Base-by-base conservation (phyloP, 2,113 vertebrate genomes). In the Oostethus manadensis region DNA sequence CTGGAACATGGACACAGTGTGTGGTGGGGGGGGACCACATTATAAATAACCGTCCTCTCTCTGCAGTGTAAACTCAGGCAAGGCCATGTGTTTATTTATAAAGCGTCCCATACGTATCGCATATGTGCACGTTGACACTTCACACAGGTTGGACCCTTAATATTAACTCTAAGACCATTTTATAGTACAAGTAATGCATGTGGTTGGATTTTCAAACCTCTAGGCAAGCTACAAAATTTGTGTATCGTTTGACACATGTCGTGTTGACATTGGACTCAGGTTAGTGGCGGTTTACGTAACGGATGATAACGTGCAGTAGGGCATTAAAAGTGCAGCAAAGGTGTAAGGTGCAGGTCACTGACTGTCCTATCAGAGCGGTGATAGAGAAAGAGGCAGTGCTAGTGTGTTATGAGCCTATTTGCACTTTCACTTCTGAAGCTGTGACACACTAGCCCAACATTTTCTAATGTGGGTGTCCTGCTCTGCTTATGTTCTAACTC, bases 1-100 rank as follows among this genome's bases (percentile, higher is more conserved):
- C 92, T 93, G 92, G 90, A 88, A 89, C 81, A 79, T 76, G 78
- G 76, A 73, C 68, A 61, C 3, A 44, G 3, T 59, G 60, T 62
- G 61, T 26, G 29, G 38, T 50, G 60, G 53, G 47, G 51, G 43
- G 66, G 51, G 50, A 69, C 78, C 70, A 67, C 55, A 71, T 73
- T 79, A 86, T 83, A 83, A 86, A 87, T 87, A 84, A 82, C 77
- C 56, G n/a, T 70, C 65, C 65, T 73, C 75, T 70, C 70, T 77
- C 58, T 4, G 77, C 71, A 65, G 68, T 64, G 76, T 84, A 80
- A 71, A 72, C 48, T 29, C 58, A 57, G 71, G 65, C 66, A 58
- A 69, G 68, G 66, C 60, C 20, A 40, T 51, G 53, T 62, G 73
- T 85, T 87, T 84, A 88, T 89, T 90, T 90, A 83, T 84, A 87